Evolutionary conservation across 2,113 vertebrate genomes (phyloP), one percentile per base, ranked within the genome.

Genomic region (Myocastor coypus): DNA sequence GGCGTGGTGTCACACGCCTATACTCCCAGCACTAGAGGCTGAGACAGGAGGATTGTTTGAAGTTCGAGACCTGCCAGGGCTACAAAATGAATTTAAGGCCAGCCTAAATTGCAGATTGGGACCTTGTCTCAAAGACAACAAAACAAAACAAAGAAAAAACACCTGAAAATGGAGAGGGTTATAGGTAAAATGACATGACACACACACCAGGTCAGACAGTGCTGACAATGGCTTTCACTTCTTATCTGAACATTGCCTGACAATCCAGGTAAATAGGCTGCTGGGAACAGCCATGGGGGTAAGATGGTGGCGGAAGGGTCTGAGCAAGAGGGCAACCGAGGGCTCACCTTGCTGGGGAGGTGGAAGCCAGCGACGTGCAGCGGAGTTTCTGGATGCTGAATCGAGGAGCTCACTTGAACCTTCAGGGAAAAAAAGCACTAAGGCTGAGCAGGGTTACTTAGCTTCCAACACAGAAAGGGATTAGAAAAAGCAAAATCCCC

Each of bases 311-410:
- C 75, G 84, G 13, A 32, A 55, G 24, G 30, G 14, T 34, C 22
- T 0, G 7, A 40, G 50, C n/a, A 52, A 0, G 0, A 10, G 0
- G 4, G 71, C 8, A 22, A 1, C 17, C 14, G 50, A 85, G 28
- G 20, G 87, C 42, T 98, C 98, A 99, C 99, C 99, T 99, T 99
- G 69, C 98, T 94, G 57, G 99, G 99, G 40, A 99, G 98, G 95
- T 99, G 99, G 97, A 99, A 99, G 12, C 99, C 99, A 5, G 99
- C 98, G 3, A 99, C 86, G 16, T 99, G 98, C 5, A 98, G 96
- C 0, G 99, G 99, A 0, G 99, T 98, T 98, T 99, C 99, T 0
- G 99, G 99, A 96, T 99, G 99, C 88, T 95, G 98, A 24, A 69
- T 97, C 0, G 99, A 99, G 92, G 98, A 98, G 91, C 98, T 99